A percentile compares a stretch with the other conserved stretches of the same genome.
These are phyloP conservation scores for Machimus atricapillus DNA, from an alignment of 2,888 invertebrate species.

Conservation along the genomic window DNA sequence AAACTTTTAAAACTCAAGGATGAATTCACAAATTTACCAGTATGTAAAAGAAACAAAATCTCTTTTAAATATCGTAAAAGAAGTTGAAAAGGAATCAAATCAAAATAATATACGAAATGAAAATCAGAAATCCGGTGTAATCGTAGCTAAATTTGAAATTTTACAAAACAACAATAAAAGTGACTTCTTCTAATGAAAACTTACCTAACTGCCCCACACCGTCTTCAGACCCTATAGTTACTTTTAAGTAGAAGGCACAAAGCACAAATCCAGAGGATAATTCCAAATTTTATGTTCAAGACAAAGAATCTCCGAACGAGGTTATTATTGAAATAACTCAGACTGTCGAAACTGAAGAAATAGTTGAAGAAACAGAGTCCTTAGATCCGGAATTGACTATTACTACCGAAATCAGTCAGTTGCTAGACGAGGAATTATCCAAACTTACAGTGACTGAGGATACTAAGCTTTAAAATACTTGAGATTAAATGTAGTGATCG, in stretches of 20 bases:
- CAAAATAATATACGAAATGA: too few species aligned
- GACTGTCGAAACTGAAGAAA: slow-evolving; percentile 57
- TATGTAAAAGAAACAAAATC: too few species aligned
- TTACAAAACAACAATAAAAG: slow-evolving; percentile 60
- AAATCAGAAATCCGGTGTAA: too few species aligned
- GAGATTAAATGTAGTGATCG: not conserved
- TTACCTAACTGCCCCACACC: too few species aligned
- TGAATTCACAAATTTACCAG: too few species aligned
- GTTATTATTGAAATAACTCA: slow-evolving; percentile 60
- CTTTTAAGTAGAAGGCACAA: too few species aligned
- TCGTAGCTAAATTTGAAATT: slow-evolving; percentile 57
- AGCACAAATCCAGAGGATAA: slow-evolving; percentile 54
- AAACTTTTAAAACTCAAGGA: too few species aligned
- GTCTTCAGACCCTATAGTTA: too few species aligned
- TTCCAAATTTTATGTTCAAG: slow-evolving; percentile 57
- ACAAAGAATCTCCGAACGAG: slow-evolving; percentile 50
- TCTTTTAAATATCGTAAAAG: too few species aligned
- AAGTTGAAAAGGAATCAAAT: too few species aligned
- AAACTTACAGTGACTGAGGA: slow-evolving; percentile 54
- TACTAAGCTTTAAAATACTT: slow-evolving; percentile 46
- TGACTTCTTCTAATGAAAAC: slow-evolving; percentile 55
- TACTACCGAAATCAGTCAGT: slow-evolving; percentile 54
- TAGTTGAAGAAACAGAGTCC: slow-evolving; percentile 55
- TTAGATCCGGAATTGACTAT: slow-evolving; percentile 53
- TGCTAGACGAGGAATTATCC: slow-evolving; percentile 59